These are phyloP conservation scores for Hypena proboscidalis DNA, from an alignment of 2,888 invertebrate species.

Conservation along the genomic window DNA sequence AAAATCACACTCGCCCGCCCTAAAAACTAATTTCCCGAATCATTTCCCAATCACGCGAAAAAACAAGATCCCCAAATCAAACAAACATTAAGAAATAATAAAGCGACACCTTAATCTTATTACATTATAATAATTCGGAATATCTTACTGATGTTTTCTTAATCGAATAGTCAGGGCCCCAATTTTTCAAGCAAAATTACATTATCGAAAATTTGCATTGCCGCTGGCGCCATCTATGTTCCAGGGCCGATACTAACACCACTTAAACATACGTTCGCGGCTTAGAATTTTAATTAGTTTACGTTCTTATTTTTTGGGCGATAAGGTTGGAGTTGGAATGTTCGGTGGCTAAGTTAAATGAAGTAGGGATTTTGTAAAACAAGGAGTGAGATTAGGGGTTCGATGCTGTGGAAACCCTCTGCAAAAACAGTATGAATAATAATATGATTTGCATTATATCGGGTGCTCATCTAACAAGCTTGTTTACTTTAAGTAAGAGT, in stretches of 20 bases:
- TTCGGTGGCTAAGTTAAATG: conserved; percentile 28
- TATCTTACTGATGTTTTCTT: conserved; percentile 81
- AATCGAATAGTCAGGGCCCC: conserved; percentile 75
- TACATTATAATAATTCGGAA: conserved; percentile 77
- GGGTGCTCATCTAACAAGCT: conserved; percentile 68
- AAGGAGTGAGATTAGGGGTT: conserved; percentile 73
- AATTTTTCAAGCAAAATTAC: conserved; percentile 81
- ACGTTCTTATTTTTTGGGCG: fast-evolving
- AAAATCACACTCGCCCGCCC: conserved; percentile 20
- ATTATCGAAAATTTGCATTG: conserved; percentile 81
- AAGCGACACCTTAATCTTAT: conserved; percentile 78
- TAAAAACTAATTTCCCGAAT: conserved; percentile 50
- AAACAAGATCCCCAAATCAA: conserved; percentile 63
- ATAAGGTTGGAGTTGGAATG: conserved; percentile 50
- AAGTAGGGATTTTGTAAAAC: conserved; percentile 54
- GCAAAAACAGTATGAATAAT: conserved; percentile 84
- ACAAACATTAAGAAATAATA: conserved; percentile 80
- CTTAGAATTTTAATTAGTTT: conserved; percentile 13
- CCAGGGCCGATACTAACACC: conserved; percentile 58
- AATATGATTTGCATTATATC: conserved; percentile 82
- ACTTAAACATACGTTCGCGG: conserved; percentile 31
- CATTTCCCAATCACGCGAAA: conserved; percentile 52
- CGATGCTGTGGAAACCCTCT: conserved; percentile 71
- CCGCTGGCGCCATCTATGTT: conserved; percentile 79
- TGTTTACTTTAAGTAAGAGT: conserved; percentile 77